Conservation (phyloP, 2,797 vertebrate genomes). For the Dendrocincla tyrannina region DNA sequence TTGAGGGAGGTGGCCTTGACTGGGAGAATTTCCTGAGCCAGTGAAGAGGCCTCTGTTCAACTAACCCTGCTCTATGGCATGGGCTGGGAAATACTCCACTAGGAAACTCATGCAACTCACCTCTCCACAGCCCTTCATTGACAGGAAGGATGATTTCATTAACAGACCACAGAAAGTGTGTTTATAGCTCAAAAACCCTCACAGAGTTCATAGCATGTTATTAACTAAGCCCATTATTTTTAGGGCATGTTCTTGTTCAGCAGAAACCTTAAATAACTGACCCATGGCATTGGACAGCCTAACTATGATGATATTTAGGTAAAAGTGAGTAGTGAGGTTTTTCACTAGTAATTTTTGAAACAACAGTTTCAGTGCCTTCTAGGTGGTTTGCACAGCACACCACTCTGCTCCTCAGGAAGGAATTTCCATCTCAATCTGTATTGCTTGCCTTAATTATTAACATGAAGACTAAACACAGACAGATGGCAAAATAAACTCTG, state of each 20-base stretch:
- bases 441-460: conserved; percentile 41
- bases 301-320: not conserved
- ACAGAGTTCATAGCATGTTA: not conserved
- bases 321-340: not conserved
- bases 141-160: not conserved
- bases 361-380: not conserved
- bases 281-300: not conserved
- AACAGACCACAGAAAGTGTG: not conserved
- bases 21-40: not conserved
- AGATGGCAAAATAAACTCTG: conserved; percentile 61
- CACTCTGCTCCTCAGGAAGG: not conserved
- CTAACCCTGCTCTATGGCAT: fast-evolving
- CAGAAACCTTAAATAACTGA: not conserved
- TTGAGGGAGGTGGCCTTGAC: not conserved
- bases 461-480: conserved; percentile 56
- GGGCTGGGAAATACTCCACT: not conserved
- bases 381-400: not conserved
- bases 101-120: not conserved
- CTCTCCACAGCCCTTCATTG: not conserved
- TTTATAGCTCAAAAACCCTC: not conserved
- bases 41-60: not conserved
- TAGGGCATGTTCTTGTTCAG: not conserved
- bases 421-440: conserved; percentile 2
- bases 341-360: not conserved
- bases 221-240: not conserved